Base-by-base conservation (phyloP, 2,113 vertebrate species). In the Nothoprocta perdicaria region DNA sequence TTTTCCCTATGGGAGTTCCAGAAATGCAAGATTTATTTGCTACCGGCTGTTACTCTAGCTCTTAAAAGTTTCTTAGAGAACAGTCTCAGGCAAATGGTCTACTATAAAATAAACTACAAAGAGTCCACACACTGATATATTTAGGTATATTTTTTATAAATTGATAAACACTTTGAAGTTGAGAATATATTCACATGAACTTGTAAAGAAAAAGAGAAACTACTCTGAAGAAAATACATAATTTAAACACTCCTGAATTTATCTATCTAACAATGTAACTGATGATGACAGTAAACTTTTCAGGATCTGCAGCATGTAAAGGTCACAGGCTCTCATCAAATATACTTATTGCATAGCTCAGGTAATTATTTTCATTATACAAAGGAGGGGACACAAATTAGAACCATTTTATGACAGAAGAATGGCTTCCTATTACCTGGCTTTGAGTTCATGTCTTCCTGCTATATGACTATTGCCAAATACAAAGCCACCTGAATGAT, bases 131-230 rank as follows among this genome's bases (percentile, higher is more conserved):
- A 41, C 8, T 50, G 2, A 38, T 61, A 53, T 60, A 82, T 48
- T 1, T 10, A 5, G 4, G 14, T 0, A 1, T 5, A 11, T 63
- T 69, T 62, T 55, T 12, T 4, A 53, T 50, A 63, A 69, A 22
- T 15, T 21, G 13, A 19, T 46, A 74, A 71, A 71, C 46, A 1
- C 2, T 74, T 71, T 46, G 14, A 19, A 62, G 6, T 65, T 84
- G 6, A 63, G 10, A 69, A 84, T 60, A 80, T 50, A 62, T 73
- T 10, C 3, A 10, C 5, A 15, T 12, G 4, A 45, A 41, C 18
- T 58, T 3, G 0, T 38, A 33, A 13, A 71, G 15, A 33, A 69
- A 72, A 92, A 61, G 33, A 61, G 21, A 65, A 84, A 41, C 7
- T 65, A 15, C 17, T 73, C 8, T 62, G 10, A 71, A 66, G 6